A percentile compares a stretch with the other conserved stretches of the same genome.
Evolutionary conservation across 2,888 invertebrate species (phyloP).

Genomic region (Leucozona laternaria): DNA sequence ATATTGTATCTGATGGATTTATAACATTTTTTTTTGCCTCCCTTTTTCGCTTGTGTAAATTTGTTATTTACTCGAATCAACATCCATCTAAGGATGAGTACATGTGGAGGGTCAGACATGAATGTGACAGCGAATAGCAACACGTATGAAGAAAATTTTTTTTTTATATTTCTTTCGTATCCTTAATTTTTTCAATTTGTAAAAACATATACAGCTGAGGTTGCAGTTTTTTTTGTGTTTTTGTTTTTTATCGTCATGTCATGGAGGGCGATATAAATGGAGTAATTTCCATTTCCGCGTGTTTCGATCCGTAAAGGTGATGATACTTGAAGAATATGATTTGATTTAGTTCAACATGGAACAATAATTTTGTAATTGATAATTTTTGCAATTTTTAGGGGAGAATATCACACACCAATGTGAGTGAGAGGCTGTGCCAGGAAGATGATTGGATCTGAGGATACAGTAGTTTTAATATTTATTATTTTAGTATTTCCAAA

Average conservation of each 20-base stretch:
- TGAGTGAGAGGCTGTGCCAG: too few species aligned
- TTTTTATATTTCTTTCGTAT: slow-evolving; percentile 16
- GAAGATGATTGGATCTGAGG: too few species aligned
- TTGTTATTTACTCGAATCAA: slow-evolving; percentile 13
- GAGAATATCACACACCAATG: too few species aligned
- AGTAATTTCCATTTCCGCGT: slow-evolving; percentile 30
- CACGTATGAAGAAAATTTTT: slow-evolving; percentile 18
- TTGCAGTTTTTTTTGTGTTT: slow-evolving; percentile 13
- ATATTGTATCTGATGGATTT: slow-evolving; percentile 63
- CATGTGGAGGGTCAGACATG: slow-evolving; percentile 21
- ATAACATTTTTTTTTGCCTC: slow-evolving; percentile 32
- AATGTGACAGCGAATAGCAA: slow-evolving; percentile 14
- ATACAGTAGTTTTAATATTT: too few species aligned
- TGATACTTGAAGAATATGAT: slow-evolving; percentile 28
- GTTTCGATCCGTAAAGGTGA: neutral
- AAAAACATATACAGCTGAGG: neutral
- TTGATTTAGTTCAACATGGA: slow-evolving; percentile 4
- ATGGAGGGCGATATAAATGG: slow-evolving; percentile 9
- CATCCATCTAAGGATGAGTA: slow-evolving; percentile 5
- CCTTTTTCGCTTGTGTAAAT: slow-evolving; percentile 28
- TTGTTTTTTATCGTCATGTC: neutral
- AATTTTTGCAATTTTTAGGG: too few species aligned
- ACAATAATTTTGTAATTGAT: too few species aligned
- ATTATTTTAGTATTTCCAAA: too few species aligned
- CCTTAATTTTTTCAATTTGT: slow-evolving; percentile 17